These are phyloP conservation scores for Cynopterus brachyotis DNA, from an alignment of 2,113 vertebrate species.

Conservation along the genomic window DNA sequence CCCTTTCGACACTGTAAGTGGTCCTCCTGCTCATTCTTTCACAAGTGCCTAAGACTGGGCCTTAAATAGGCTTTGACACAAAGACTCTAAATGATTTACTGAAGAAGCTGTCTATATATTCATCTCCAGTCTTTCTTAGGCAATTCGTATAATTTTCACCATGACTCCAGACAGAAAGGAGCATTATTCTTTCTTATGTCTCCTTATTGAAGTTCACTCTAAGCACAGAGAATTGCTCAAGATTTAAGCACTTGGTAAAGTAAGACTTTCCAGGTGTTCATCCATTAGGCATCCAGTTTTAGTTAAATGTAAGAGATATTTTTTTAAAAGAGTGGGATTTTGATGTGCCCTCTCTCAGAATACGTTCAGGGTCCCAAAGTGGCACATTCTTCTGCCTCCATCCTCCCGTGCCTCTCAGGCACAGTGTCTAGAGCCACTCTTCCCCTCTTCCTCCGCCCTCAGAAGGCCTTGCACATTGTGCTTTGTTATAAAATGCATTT, in stretches of 20 bases:
- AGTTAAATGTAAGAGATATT: not conserved
- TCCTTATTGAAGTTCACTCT: not conserved
- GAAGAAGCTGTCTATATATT: not conserved
- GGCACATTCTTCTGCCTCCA: rapidly evolving
- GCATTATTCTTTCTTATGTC: not conserved
- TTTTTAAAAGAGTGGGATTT: not conserved
- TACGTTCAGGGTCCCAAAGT: not conserved
- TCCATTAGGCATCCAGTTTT: not conserved
- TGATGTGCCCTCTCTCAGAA: not conserved
- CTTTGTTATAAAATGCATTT: conserved; percentile 42
- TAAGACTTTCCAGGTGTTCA: not conserved
- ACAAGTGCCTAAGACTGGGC: not conserved
- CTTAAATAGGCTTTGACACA: not conserved
- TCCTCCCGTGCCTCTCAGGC: not conserved
- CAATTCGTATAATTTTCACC: not conserved
- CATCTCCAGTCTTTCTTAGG: not conserved
- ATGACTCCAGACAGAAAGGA: not conserved
- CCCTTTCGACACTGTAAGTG: not conserved
- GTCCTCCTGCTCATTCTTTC: not conserved
- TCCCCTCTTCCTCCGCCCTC: not conserved
- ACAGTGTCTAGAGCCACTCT: not conserved
- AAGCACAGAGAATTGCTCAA: not conserved
- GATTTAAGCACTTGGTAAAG: not conserved
- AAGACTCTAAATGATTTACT: not conserved
- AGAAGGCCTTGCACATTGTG: not conserved